Evolutionary conservation across 2,797 vertebrate genomes (phyloP).

Genomic region (Enteromius paludinosus): DNA sequence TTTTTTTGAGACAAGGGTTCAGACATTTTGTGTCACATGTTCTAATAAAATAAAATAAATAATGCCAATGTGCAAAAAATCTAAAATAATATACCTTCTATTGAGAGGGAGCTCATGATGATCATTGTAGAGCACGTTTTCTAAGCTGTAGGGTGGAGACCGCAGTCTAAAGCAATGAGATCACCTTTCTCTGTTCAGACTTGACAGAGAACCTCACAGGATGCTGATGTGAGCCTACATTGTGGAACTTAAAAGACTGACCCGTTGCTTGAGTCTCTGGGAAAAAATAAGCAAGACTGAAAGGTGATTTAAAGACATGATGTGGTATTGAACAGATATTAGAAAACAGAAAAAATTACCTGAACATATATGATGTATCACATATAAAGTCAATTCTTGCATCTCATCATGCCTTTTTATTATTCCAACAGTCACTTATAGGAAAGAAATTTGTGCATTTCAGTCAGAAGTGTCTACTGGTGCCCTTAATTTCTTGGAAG

Average conservation of each 20-base stretch:
- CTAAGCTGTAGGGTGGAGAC: slow-evolving; percentile 14
- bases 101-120: background rate
- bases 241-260: background rate
- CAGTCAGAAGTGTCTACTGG: background rate
- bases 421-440: background rate
- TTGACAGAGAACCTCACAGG: slow-evolving; percentile 18
- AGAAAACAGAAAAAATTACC: background rate
- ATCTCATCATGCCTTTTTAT: background rate
- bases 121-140: background rate
- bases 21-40: background rate
- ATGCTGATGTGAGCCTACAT: slow-evolving; percentile 8
- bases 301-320: background rate
- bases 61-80: background rate
- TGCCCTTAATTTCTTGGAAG: background rate
- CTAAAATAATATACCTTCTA: background rate
- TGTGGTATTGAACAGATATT: background rate
- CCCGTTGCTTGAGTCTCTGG: background rate
- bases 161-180: slow-evolving; percentile 37
- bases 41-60: background rate
- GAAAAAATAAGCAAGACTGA: background rate
- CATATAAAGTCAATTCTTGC: background rate
- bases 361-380: background rate
- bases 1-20: background rate
- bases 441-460: background rate
- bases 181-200: slow-evolving; percentile 23